phyloP scores from a whole-genome alignment of 2,113 vertebrate genomes.

The Mionectes macconnelli region DNA sequence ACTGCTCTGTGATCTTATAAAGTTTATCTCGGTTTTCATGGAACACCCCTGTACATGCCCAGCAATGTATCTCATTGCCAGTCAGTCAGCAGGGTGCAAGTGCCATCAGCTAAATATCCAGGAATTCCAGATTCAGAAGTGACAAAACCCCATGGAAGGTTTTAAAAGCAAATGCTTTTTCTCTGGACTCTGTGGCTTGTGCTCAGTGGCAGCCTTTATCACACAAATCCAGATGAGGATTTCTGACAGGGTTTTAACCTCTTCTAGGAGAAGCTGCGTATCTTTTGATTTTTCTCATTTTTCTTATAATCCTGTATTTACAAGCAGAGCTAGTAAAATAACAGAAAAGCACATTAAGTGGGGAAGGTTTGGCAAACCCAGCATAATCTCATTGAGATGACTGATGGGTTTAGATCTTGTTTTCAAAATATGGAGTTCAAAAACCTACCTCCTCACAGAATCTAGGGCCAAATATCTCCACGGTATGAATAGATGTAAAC shows the following conservation, averaged over 20 bases:
- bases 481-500: not conserved
- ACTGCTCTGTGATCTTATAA: slow-evolving; percentile 53
- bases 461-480: not conserved
- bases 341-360: not conserved
- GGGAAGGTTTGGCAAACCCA: not conserved
- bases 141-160: not conserved
- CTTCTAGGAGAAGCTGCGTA: not conserved
- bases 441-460: not conserved
- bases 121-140: not conserved
- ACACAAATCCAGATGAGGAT: slow-evolving; percentile 1
- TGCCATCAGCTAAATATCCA: not conserved
- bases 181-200: not conserved
- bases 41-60: slow-evolving; percentile 56
- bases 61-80: slow-evolving; percentile 25
- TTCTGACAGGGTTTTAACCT: slow-evolving; percentile 24
- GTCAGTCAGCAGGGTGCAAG: not conserved
- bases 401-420: not conserved
- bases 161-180: not conserved
- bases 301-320: slow-evolving; percentile 16
- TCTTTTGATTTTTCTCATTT: not conserved
- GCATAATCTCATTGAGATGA: not conserved
- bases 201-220: not conserved
- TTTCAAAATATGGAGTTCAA: not conserved
- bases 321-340: not conserved
- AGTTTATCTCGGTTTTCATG: slow-evolving; percentile 62